Percentiles rank a stretch among this genome's conserved stretches.
Evolutionary conservation across 2,797 vertebrate species (phyloP).

Genomic region (Fundulus diaphanus): DNA sequence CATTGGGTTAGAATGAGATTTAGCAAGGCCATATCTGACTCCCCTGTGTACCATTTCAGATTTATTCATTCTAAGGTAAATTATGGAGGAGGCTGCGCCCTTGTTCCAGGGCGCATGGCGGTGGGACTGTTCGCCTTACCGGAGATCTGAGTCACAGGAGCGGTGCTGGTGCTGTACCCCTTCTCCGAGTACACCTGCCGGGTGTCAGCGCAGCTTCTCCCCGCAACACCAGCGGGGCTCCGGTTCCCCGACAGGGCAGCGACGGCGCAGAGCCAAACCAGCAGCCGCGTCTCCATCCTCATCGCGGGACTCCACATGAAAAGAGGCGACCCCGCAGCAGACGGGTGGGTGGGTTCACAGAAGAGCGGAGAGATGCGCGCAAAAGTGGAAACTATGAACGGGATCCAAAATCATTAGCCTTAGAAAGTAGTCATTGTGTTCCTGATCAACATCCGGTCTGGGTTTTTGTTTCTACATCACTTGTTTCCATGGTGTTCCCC

Average conservation of each 20-base stretch:
- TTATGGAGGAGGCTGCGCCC: slow-evolving; percentile 4
- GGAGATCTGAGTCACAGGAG: slow-evolving; percentile 86
- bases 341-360: background rate
- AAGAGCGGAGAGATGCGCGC: slow-evolving; percentile 23
- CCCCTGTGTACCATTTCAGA: slow-evolving; percentile 19
- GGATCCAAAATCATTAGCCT: slow-evolving; percentile 41
- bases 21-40: background rate
- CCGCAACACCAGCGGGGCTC: slow-evolving; percentile 71
- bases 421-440: slow-evolving; percentile 49
- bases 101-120: background rate
- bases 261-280: slow-evolving; percentile 67
- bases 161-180: slow-evolving; percentile 85
- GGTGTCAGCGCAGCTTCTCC: slow-evolving; percentile 86
- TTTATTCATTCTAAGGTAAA: slow-evolving; percentile 18
- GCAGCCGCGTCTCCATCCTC: slow-evolving; percentile 63
- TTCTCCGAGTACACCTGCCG: slow-evolving; percentile 87
- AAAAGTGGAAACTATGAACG: slow-evolving; percentile 43
- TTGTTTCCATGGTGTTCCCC: slow-evolving; percentile 43
- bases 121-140: slow-evolving; percentile 76
- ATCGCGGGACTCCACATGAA: slow-evolving; percentile 2
- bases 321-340: slow-evolving; percentile 2
- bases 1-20: background rate
- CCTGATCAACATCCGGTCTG: slow-evolving; percentile 15
- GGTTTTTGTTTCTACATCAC: slow-evolving; percentile 26
- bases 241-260: slow-evolving; percentile 68